Percentiles rank a stretch among this genome's conserved stretches.
These are phyloP conservation scores for Daubentonia madagascariensis DNA, from an alignment of 2,113 vertebrate genomes.

Conservation along the genomic window DNA sequence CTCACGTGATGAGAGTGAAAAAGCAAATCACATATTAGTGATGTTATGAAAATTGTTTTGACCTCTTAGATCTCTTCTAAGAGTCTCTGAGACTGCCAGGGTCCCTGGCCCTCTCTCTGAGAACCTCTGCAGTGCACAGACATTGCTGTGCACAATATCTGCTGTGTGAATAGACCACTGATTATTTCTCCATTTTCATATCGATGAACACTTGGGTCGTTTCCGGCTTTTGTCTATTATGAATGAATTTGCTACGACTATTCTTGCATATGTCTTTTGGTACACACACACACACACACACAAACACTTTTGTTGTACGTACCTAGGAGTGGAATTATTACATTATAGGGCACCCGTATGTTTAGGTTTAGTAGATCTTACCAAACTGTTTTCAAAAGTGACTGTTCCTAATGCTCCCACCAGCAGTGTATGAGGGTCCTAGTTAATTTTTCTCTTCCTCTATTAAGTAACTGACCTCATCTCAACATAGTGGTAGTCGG, in stretches of 20 bases:
- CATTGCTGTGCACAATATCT: too few relatives aligned
- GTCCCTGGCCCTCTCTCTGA: neutral
- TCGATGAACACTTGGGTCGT: neutral
- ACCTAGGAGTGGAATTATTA: fast-evolving
- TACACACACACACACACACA: neutral
- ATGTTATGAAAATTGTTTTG: neutral
- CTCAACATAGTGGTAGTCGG: neutral
- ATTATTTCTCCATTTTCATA: neutral
- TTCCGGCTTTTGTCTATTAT: neutral
- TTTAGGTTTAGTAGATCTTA: neutral
- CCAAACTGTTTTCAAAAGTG: neutral
- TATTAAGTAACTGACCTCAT: neutral
- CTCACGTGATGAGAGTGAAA: neutral
- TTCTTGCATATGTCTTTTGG: neutral
- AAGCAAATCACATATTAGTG: neutral
- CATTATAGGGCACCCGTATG: neutral
- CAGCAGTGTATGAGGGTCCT: neutral
- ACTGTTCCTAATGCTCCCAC: fast-evolving
- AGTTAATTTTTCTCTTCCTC: neutral
- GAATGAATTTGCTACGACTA: neutral
- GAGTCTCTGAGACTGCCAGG: fast-evolving
- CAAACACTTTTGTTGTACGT: neutral
- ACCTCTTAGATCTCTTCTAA: neutral
- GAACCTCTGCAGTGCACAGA: neutral
- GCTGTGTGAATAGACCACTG: fast-evolving